Evolutionary conservation across 2,113 vertebrate species (phyloP).

Genomic region (Lepus europaeus): DNA sequence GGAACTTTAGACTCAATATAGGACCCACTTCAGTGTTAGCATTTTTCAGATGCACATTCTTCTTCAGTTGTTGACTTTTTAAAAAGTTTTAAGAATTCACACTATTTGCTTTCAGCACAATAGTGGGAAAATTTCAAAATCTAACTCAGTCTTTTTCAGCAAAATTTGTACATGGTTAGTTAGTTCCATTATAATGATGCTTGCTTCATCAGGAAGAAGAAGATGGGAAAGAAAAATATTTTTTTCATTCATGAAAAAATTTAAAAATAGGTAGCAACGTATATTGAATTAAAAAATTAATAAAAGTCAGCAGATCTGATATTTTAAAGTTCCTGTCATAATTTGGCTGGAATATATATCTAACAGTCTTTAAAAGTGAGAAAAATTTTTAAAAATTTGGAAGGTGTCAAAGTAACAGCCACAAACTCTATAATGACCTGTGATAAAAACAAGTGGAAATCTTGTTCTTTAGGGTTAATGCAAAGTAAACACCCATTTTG

Average conservation of each 20-base stretch:
- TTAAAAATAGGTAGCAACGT: background rate
- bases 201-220: slow-evolving; percentile 1
- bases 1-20: slow-evolving; percentile 35
- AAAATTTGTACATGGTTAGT: background rate
- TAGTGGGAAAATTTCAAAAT: slow-evolving; percentile 30
- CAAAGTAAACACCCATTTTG: slow-evolving; percentile 45
- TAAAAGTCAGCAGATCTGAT: background rate
- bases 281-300: slow-evolving; percentile 54
- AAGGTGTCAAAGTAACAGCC: slow-evolving; percentile 29
- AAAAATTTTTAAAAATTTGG: slow-evolving; percentile 48
- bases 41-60: background rate
- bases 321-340: slow-evolving; percentile 29
- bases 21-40: background rate
- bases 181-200: slow-evolving; percentile 15
- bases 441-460: slow-evolving; percentile 24
- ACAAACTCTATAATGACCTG: background rate
- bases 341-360: slow-evolving; percentile 61
- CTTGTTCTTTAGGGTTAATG: background rate
- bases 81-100: slow-evolving; percentile 12
- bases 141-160: slow-evolving; percentile 43
- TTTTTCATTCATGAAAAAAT: slow-evolving; percentile 24
- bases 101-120: slow-evolving; percentile 19
- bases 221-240: background rate
- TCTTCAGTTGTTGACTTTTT: slow-evolving; percentile 46
- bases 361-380: slow-evolving; percentile 42